A percentile compares a stretch with the other conserved stretches of the same genome.
Conservation (phyloP, 2,113 vertebrate genomes). For the Butorides virescens region DNA sequence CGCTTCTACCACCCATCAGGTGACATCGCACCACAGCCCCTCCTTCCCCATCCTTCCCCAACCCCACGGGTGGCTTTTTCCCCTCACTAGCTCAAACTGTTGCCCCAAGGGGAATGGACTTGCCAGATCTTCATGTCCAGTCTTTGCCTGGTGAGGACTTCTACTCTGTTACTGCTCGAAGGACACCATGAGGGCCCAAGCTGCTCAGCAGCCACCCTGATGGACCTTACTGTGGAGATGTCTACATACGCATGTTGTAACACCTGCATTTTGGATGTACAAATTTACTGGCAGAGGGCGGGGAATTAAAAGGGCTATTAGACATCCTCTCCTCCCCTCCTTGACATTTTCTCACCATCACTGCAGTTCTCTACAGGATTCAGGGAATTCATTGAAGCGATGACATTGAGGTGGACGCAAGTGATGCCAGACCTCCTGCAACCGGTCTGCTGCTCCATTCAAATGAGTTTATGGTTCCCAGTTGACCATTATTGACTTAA, state of each 20-base stretch:
- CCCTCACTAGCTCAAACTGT: background rate
- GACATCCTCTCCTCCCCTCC: background rate
- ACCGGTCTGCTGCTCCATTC: background rate
- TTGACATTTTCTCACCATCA: background rate
- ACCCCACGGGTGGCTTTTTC: background rate
- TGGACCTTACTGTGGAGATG: background rate
- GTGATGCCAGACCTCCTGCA: background rate
- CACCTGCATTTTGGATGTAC: background rate
- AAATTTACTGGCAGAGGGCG: background rate
- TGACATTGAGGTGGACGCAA: background rate
- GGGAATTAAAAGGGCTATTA: background rate
- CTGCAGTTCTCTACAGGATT: background rate
- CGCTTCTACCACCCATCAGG: background rate
- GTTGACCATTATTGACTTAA: background rate
- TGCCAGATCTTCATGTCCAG: background rate
- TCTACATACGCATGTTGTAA: background rate
- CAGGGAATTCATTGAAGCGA: background rate
- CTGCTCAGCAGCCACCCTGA: background rate
- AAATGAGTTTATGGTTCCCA: background rate
- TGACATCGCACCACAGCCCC: rapidly evolving
- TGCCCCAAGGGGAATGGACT: rapidly evolving
- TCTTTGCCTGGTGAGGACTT: background rate
- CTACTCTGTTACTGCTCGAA: background rate
- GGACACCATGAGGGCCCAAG: background rate
- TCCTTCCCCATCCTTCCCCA: background rate